Evolutionary conservation across 2,113 vertebrate genomes (phyloP).

Genomic region (Sinocyclocheilus anophthalmus): DNA sequence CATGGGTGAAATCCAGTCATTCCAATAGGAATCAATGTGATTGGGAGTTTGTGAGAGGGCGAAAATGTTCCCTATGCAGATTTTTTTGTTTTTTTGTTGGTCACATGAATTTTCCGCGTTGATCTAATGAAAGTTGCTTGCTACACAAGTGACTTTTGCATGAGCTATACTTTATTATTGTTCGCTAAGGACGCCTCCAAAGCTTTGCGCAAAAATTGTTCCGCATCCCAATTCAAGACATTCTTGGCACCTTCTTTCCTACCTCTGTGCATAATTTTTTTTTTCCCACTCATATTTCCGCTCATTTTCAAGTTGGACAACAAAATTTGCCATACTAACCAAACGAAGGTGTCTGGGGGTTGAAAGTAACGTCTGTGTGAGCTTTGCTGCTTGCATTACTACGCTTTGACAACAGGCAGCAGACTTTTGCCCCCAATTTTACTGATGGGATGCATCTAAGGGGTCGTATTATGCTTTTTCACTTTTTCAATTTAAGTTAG

Average conservation of each 20-base stretch:
- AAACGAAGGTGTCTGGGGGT: no score
- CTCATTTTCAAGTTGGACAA: no score
- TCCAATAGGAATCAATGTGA: neutral
- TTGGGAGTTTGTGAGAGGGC: neutral
- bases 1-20: no score
- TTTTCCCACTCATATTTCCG: neutral
- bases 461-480: no score
- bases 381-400: neutral
- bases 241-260: slow-evolving; percentile 24
- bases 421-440: neutral
- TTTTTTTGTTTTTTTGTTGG: neutral
- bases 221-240: neutral
- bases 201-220: neutral
- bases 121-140: no score
- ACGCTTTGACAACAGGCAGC: neutral
- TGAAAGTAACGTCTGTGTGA: neutral
- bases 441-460: no score
- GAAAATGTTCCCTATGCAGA: neutral
- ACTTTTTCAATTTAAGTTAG: no score
- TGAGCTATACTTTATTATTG: no score
- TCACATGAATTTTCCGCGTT: neutral
- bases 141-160: no score
- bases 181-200: neutral
- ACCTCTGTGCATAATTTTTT: slow-evolving; percentile 46
- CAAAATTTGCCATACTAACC: no score